Percentiles rank a stretch among this genome's conserved stretches.
phyloP scores from a whole-genome alignment of 2,113 vertebrate species.

The Rhynchomys soricoides region DNA sequence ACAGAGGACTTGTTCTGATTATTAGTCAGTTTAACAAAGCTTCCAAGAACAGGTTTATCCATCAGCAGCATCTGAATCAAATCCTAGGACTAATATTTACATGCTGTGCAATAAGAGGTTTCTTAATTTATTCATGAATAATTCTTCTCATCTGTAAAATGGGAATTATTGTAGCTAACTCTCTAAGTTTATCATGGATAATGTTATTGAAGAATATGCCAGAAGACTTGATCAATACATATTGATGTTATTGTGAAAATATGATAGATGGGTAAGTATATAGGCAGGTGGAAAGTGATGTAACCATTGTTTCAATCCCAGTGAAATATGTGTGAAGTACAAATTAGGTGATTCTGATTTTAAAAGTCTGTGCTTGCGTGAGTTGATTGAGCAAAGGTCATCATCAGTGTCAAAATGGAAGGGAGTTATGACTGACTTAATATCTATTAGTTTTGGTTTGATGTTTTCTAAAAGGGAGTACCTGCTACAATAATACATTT shows the following conservation, averaged over 20 bases:
- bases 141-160: slow-evolving; percentile 31
- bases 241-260: background rate
- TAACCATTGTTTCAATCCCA: background rate
- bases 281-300: background rate
- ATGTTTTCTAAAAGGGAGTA: background rate
- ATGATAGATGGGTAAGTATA: background rate
- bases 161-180: background rate
- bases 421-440: background rate
- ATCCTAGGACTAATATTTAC: background rate
- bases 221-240: background rate
- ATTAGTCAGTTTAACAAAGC: background rate
- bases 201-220: background rate
- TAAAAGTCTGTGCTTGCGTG: background rate
- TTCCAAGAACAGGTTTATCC: background rate
- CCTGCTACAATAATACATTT: background rate
- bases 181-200: background rate
- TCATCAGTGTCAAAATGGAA: background rate
- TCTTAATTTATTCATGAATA: background rate
- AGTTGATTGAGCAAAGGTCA: background rate
- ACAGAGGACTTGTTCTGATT: slow-evolving; percentile 36
- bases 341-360: background rate
- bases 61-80: background rate
- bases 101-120: background rate
- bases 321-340: background rate
- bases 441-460: background rate